Base-by-base conservation (phyloP, 2,888 invertebrate genomes). In the Latrodectus hesperus region DNA sequence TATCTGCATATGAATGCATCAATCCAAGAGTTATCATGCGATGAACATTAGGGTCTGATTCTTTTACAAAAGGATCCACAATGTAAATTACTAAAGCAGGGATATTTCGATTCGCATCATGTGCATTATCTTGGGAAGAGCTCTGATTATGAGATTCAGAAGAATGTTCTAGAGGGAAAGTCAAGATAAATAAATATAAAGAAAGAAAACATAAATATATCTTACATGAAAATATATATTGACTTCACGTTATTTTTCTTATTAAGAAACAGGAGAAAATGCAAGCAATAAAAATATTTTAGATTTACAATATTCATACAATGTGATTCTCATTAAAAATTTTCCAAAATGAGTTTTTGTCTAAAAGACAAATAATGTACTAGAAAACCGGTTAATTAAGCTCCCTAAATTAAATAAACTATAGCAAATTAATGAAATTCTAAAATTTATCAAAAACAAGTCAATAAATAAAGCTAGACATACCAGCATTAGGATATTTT, bases 71-170 rank as follows among this genome's bases (percentile, higher is more conserved):
- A n/a, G 99, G 99, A 93, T 99, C 98, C 83, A 99, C 96, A 89
- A 99, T 94, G 93, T 99, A 99, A 80, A 99, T 94, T 60, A 99
- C 97, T 53, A 99, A 95, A 71, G 96, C 96, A 0, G 98, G 97
- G 49, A 96, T 95, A 91, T 97, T 90, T 12, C 90, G 96, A 75
- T 94, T 67, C 55, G 90, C 90, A 60, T 90, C 90, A 26, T 90
- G 89, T 76, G 53, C 12, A 22, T 51, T 17, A n/a, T 85, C 85
- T 51, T 85, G 85, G 68, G 22, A 65, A 38, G 17, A 73, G 65
- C 53, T 53, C 60, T 53, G 14, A 60, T n/a, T 22, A 22, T 67
- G 81, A 52, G 16, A 11, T 60, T 80, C 80, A 16, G 65, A 16
- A 67, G 64, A 67, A 74, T 74, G 73, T 53, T 81, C 81, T 81